Evolutionary conservation across 30 jellyfish, hydroid and myxozoan species (phyloP).

Genomic region (Hydra vulgaris): DNA sequence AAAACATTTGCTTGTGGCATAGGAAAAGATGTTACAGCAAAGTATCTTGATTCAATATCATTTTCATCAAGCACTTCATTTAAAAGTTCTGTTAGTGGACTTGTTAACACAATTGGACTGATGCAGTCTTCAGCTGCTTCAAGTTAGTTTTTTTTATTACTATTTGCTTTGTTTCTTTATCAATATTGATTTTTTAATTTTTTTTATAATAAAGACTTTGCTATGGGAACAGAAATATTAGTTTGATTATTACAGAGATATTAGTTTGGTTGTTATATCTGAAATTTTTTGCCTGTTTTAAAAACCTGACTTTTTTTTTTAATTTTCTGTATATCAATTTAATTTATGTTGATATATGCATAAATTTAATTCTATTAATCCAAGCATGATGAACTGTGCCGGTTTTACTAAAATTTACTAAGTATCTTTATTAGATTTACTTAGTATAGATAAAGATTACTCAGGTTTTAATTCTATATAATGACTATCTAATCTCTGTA

Average conservation of each 20-base stretch:
- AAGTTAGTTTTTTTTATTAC: constrained; percentile 27
- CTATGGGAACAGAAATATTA: not conserved
- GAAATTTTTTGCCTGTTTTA: too few species aligned
- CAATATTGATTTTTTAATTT: not conserved
- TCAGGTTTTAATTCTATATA: too few species aligned
- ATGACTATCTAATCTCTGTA: too few species aligned
- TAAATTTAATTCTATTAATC: too few species aligned
- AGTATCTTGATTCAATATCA: constrained; percentile 51
- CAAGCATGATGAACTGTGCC: too few species aligned
- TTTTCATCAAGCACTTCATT: constrained; percentile 52
- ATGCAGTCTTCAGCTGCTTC: constrained; percentile 56
- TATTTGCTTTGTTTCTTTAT: not conserved
- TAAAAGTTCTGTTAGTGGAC: constrained; percentile 44
- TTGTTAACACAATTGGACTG: constrained; percentile 39
- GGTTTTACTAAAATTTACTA: too few species aligned
- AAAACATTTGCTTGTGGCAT: constrained; percentile 66
- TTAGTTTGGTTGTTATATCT: too few species aligned
- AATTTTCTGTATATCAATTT: too few species aligned
- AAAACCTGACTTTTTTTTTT: too few species aligned
- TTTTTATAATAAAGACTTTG: not conserved
- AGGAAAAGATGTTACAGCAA: constrained; percentile 64
- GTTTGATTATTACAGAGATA: not conserved
- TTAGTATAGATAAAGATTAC: too few species aligned
- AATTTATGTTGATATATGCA: too few species aligned
- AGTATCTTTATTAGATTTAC: too few species aligned